phyloP scores from a whole-genome alignment of 2,888 invertebrate genomes.

The Chrysina gloriosa region DNA sequence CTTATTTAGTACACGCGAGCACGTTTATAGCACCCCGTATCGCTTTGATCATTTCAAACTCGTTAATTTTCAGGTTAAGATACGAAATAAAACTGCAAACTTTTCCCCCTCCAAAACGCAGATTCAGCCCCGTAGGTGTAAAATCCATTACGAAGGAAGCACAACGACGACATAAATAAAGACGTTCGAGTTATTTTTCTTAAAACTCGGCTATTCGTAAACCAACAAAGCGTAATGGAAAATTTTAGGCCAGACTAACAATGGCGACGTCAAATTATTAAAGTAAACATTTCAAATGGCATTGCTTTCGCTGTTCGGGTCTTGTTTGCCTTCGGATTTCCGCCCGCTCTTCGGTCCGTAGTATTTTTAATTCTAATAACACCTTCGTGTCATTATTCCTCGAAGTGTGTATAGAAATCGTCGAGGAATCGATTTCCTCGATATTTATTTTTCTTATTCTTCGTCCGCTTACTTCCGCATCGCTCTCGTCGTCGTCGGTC shows the following conservation, averaged over 20 bases:
- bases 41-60: no score
- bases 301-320: background rate
- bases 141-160: no score
- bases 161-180: no score
- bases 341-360: background rate
- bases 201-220: background rate
- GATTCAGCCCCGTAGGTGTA: no score
- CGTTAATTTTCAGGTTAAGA: no score
- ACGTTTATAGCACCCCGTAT: no score
- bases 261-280: slow-evolving; percentile 11
- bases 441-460: slow-evolving; percentile 1
- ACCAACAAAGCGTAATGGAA: slow-evolving; percentile 21
- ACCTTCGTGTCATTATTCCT: slow-evolving; percentile 6
- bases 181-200: no score
- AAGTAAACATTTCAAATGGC: slow-evolving; percentile 6
- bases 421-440: background rate
- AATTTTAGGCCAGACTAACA: slow-evolving; percentile 10
- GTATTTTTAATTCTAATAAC: slow-evolving; percentile 9
- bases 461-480: background rate
- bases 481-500: background rate
- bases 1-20: no score
- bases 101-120: no score
- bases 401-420: background rate
- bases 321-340: background rate
- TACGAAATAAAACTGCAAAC: no score